Base-by-base conservation (phyloP, 2,113 vertebrate species). In the Coracopsis vasa region DNA sequence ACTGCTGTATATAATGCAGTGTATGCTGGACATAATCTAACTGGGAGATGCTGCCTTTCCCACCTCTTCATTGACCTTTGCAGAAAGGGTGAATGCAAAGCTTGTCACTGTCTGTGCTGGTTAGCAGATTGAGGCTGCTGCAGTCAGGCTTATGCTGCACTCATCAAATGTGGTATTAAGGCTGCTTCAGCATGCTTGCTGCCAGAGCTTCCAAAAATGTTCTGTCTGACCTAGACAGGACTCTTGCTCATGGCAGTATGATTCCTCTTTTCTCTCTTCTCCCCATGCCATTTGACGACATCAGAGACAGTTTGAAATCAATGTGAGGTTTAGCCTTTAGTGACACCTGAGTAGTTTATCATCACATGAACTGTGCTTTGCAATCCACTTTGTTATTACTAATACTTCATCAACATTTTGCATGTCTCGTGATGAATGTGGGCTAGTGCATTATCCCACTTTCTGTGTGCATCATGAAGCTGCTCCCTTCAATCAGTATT, bases 401-500 rank as follows among this genome's bases (percentile, higher is more conserved):
- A 74, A 78, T 74, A 60, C 35, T 92, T 80, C 60, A 27, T 83
- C 64, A 88, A 90, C 72, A 50, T 66, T 94, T 86, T 82, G 15
- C 16, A 7, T 14, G 4, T 91, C 79, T 97, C 94, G 71, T 48
- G 90, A 94, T 86, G 65, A 62, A 80, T 47, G 94, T 87, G 92
- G 88, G 54, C 77, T 93, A 60, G 12, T 37, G 33, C 69, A n/a
- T 93, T 80, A 89, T 86, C 51, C 82, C 33, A 64, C 85, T 88
- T 86, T 87, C 80, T 71, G 21, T 62, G 56, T 92, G 80, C 86
- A 92, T 93, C 80, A 88, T 29, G 73, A 88, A 86, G 72, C 54
- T 83, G 64, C 94, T 90, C 93, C 73, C 80, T 83, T 86, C 86
- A 94, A 42, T 95, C 86, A 88, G 69, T 35, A 56, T 96, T 91